Evolutionary conservation across 1,140 invertebrate genomes (phyloP), one percentile per base, ranked within the genome.

Genomic region (Camponotus floridanus): DNA sequence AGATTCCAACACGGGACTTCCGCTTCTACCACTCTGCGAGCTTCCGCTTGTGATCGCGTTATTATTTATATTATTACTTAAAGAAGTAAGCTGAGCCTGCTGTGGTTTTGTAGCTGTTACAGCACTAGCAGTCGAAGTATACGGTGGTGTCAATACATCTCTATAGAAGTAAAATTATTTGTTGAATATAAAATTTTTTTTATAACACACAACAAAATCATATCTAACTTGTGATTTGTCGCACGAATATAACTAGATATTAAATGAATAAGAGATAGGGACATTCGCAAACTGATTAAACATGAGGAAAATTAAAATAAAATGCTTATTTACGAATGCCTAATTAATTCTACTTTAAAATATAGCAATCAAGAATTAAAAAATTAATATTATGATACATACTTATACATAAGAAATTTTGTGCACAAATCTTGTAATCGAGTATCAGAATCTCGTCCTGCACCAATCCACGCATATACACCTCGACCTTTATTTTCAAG

Each of bases 391-490:
- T 15, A 45, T 9, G 11, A 79, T 33, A 42, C 86, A 31, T 92
- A 94, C 94, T 93, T 93, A 55, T 94, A 90, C 64, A 93, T 84
- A 9, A 95, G 91, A 80, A 95, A 95, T 74, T 93, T 94, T 15
- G 92, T 85, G 92, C 97, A 98, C 26, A 99, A 94, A 7, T 96
- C 95, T 5, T 96, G 94, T 3, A 99, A 94, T 48, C 98, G 96
- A 13, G 96, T 96, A 95, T 99, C 98, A 1, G 97, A 97, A 93
- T 99, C 98, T 42, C 98, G 96, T 0, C 98, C 98, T n/a, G 98
- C 98, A 0, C 98, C 98, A 76, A 99, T 99, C 98, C 98, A 99
- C 89, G 98, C 98, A 94, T 98, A 99, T 87, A 93, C 92, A 61
- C 94, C 94, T 91, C 84, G 95, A 92, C 65, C 96, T 94, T 99